Conservation (phyloP, 1,140 invertebrate genomes). For the Drosophila mojavensis region DNA sequence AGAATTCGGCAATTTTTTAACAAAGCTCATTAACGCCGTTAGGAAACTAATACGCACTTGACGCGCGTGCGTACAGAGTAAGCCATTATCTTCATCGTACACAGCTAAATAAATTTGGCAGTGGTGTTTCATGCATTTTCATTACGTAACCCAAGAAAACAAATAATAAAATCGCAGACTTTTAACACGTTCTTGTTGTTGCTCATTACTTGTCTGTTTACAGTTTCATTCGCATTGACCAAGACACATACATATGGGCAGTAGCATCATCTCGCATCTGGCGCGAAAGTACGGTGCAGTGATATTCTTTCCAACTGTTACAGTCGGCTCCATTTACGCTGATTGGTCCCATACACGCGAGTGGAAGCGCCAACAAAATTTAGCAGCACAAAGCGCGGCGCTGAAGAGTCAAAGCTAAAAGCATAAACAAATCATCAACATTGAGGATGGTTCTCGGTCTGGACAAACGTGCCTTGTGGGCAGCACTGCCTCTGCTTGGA, state of each 20-base stretch:
- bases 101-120: neutral
- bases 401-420: conserved; percentile 60
- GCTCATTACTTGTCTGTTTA: conserved; percentile 56
- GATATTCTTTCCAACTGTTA: conserved; percentile 87
- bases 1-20: conserved; percentile 7
- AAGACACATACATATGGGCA: conserved; percentile 72
- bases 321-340: conserved; percentile 86
- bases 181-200: neutral
- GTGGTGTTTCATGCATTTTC: conserved; percentile 9
- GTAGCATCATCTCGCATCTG: conserved; percentile 67
- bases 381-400: conserved; percentile 61
- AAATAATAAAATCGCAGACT: conserved; percentile 1
- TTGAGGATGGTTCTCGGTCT: conserved; percentile 84
- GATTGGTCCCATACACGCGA: conserved; percentile 89
- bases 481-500: conserved; percentile 85
- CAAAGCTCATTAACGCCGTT: neutral
- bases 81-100: conserved; percentile 14
- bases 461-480: conserved; percentile 83
- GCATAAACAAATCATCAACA: conserved; percentile 54
- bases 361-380: conserved; percentile 87
- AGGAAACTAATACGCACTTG: conserved; percentile 3
- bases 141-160: conserved; percentile 46
- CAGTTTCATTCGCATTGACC: conserved; percentile 50
- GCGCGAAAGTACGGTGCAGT: conserved; percentile 86
- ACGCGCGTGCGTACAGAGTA: conserved; percentile 19